Conservation (phyloP, 2,888 invertebrate species). For the Gasteruption jaculator region DNA sequence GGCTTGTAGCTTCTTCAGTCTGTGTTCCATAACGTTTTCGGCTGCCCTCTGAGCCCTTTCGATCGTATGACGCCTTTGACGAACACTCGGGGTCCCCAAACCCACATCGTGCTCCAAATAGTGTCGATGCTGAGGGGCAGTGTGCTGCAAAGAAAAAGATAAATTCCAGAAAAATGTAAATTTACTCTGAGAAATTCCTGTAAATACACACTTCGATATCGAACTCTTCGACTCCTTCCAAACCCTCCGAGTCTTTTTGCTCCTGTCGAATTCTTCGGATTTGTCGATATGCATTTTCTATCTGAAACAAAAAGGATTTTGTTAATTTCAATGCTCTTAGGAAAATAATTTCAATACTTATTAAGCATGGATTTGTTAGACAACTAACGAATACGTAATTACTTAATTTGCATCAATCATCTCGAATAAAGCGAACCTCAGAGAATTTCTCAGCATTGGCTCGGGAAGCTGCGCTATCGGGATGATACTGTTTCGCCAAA, state of each 20-base stretch:
- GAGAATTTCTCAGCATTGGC: constrained; percentile 74
- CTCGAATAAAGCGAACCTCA: constrained; percentile 49
- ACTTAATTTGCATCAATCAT: too few species aligned
- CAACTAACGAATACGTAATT: too few species aligned
- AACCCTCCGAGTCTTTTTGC: constrained; percentile 53
- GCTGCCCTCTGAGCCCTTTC: constrained; percentile 66
- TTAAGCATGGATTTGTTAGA: too few species aligned
- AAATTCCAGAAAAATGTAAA: constrained; percentile 6
- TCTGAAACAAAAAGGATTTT: constrained; percentile 39
- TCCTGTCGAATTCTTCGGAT: constrained; percentile 31
- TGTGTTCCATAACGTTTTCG: constrained; percentile 64
- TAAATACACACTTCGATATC: constrained; percentile 59
- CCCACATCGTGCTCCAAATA: constrained; percentile 77
- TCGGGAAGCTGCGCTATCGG: constrained; percentile 71
- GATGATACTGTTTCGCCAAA: constrained; percentile 78
- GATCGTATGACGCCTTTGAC: constrained; percentile 74
- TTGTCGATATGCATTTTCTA: constrained; percentile 70
- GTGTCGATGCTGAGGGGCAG: constrained; percentile 83
- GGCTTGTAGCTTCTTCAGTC: constrained; percentile 58
- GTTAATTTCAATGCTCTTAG: background rate
- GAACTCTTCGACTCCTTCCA: constrained; percentile 54
- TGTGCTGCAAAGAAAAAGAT: constrained; percentile 62
- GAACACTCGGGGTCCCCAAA: constrained; percentile 70
- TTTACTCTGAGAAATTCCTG: constrained; percentile 1
- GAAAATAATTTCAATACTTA: background rate